A percentile compares a stretch with the other conserved stretches of the same genome.
These are phyloP conservation scores for Holothuria glaberrima DNA, from an alignment of 35 echinoderm and acorn worm species.

Conservation along the genomic window DNA sequence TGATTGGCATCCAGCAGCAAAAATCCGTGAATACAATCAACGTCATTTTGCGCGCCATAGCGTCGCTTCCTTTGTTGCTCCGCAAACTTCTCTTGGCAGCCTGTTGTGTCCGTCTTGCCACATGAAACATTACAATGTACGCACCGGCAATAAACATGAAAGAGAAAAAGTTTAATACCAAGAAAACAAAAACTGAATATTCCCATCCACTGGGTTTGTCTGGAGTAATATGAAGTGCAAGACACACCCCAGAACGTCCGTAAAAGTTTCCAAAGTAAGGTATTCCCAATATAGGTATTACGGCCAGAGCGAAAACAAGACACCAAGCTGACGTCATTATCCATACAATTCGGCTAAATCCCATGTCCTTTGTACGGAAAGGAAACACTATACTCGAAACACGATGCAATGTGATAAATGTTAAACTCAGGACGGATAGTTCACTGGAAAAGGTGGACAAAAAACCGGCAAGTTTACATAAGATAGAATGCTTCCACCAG, in stretches of 20 bases:
- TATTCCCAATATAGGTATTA: conserved; percentile 75
- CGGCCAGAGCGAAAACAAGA: conserved; percentile 72
- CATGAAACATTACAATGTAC: conserved; percentile 93
- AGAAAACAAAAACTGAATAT: conserved; percentile 90
- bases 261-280: conserved; percentile 94
- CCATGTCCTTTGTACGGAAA: conserved; percentile 95
- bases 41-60: conserved; percentile 94
- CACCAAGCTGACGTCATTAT: conserved; percentile 83
- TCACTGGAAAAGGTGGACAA: conserved; percentile 98
- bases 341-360: conserved; percentile 74
- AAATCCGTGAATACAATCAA: conserved; percentile 96
- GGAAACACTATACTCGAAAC: conserved; percentile 90
- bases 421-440: conserved; percentile 92
- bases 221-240: conserved; percentile 89
- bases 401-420: conserved; percentile 91
- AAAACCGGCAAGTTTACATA: conserved; percentile 93
- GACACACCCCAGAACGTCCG: conserved; percentile 88
- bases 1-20: conserved; percentile 96
- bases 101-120: conserved; percentile 87
- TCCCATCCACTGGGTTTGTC: conserved; percentile 88
- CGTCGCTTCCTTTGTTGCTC: conserved; percentile 67
- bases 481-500: conserved; percentile 59
- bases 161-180: conserved; percentile 82
- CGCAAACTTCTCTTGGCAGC: conserved; percentile 69
- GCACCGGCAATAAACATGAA: conserved; percentile 83